Evolutionary conservation across 64 coral and sea anemone genomes (phyloP), one percentile per base, ranked within the genome.

Genomic region (Trachythela sp.): DNA sequence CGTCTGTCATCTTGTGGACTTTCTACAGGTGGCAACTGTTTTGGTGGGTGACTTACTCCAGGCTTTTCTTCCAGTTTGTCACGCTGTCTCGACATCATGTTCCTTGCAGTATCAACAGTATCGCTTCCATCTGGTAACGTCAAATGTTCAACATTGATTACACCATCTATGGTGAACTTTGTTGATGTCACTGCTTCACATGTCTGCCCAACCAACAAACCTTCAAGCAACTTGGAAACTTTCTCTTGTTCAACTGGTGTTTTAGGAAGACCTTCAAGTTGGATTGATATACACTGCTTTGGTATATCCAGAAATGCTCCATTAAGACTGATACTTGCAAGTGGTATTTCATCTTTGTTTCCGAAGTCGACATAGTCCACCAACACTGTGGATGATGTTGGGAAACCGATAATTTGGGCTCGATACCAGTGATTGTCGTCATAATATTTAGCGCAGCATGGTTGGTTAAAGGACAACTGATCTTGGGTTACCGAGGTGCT

Each of bases 271-370:
- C 75, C 75, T 18, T 80, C 75, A 8, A 80, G 75, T 18, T 80
- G 20, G 6, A 80, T 35, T 15, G 75, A 18, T 13, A 80, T 30
- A 39, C 75, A 80, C 17, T 80, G 75, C 75, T 80, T 80, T 37
- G 75, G 75, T 35, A 80, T 80, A 80, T 80, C 75, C 37, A 80
- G 30, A 30, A 80, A 80, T 80, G 75, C 75, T 37, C 2, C 75
- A 2, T 80, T 80, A 18, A 80, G 75, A 15, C 30, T 80, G 75
- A 80, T 80, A 80, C 34, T 80, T 80, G 30, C 30, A 35, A 80
- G 75, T 5, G 75, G 75, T 37, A 80, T 18, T 35, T 37, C 37
- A 0, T 30, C 75, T 80, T 30, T 2, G 33, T 80, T 80, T 1
- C 75, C 75, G 35, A 80, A 80, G 20, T 80, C 75, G 35, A 80